Base-by-base conservation (phyloP, 1,140 invertebrate species). In the Vollenhovia emeryi region DNA sequence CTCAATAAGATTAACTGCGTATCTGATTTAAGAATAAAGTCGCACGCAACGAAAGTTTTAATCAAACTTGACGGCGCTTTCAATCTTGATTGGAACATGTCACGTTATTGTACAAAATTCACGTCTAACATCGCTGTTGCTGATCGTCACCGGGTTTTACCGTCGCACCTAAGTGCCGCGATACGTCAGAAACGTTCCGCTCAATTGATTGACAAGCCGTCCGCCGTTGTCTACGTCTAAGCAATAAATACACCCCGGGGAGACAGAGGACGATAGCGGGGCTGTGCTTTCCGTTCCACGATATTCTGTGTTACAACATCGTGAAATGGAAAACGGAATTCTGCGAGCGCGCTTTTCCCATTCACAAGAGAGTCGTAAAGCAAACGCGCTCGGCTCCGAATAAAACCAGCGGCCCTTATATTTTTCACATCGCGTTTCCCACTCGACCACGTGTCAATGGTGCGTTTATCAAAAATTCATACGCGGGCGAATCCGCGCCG, bases 311-410 rank as follows among this genome's bases (percentile, higher is more conserved):
- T 80, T 69, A 43, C 33, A 71, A 55, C 78, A 69, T 80, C 78
- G 78, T 57, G 50, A 43, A 82, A 82, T 82, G 50, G 66, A 82
- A 71, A 82, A 71, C 50, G 50, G 18, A 73, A 43, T 40, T 73
- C 66, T 57, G 50, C 66, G 36, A 82, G 66, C 36, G 33, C 43
- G 75, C 48, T 50, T 57, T 45, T 43, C 27, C 78, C 66, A 71
- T 82, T 82, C 78, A 82, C 66, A 57, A 24, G 66, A 59, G 78
- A 45, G 78, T 82, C 78, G 50, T 82, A 82, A 82, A 82, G 78
- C 78, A 57, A 82, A 71, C 78, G 78, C 50, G 48, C 78, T n/a
- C 50, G 48, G 9, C 52, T 57, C 24, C 78, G 66, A 82, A 80
- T 71, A 71, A 71, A 80, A 80, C 36, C 36, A 66, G 18, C 13